Percentiles rank a stretch among this genome's conserved stretches.
Conservation (phyloP, 1,140 invertebrate genomes). For the Marisa cornuarietis region DNA sequence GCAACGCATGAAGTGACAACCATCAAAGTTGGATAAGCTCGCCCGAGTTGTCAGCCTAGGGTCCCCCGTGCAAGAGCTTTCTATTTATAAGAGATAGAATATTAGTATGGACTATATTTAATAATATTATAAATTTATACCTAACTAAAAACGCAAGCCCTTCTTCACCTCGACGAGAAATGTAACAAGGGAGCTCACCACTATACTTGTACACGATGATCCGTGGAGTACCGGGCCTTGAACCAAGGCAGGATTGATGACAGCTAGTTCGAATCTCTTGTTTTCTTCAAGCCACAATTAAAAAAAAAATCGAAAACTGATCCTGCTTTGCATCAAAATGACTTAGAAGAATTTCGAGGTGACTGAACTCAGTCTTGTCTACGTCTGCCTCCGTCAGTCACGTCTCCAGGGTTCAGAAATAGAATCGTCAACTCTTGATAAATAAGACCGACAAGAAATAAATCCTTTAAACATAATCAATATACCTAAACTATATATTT, state of each 20-base stretch:
- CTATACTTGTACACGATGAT: conserved; percentile 64
- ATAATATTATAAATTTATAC: neutral
- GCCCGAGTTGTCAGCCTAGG: too few relatives aligned
- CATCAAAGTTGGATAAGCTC: too few relatives aligned
- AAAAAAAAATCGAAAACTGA: neutral
- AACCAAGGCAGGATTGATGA: conserved; percentile 70
- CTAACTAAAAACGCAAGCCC: neutral
- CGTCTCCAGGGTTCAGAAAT: too few relatives aligned
- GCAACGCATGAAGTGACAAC: too few relatives aligned
- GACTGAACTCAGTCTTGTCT: too few relatives aligned
- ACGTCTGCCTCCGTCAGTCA: too few relatives aligned
- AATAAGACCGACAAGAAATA: too few relatives aligned
- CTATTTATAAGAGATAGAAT: neutral
- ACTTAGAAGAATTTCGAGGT: too few relatives aligned
- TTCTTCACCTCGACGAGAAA: neutral
- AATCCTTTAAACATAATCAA: too few relatives aligned
- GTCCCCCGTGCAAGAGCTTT: neutral
- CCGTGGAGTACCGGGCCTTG: conserved; percentile 69
- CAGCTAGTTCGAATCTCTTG: conserved; percentile 69
- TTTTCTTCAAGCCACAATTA: conserved; percentile 54
- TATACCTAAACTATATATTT: too few relatives aligned
- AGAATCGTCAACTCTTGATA: too few relatives aligned
- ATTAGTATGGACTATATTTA: neutral
- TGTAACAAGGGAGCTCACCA: conserved; percentile 54
- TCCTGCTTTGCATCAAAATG: too few relatives aligned